phyloP scores from a whole-genome alignment of 2,797 vertebrate species.

The Hemibagrus guttatus region DNA sequence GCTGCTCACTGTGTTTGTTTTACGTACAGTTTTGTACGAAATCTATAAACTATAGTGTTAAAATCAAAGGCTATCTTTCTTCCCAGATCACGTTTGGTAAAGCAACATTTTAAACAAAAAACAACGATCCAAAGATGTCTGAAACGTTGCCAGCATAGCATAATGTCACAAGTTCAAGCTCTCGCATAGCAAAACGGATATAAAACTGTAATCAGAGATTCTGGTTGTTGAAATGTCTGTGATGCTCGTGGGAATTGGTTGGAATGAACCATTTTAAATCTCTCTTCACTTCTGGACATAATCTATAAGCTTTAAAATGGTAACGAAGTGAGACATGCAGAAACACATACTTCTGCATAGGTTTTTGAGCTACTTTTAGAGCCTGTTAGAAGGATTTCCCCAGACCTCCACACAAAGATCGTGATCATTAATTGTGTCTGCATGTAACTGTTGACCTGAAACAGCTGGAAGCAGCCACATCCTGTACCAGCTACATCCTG shows the following conservation, averaged over 20 bases:
- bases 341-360: too few species aligned
- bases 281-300: neutral
- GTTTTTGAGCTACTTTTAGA: neutral
- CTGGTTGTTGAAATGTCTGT: neutral
- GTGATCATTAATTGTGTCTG: neutral
- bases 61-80: neutral
- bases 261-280: neutral
- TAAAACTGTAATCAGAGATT: neutral
- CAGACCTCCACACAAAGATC: neutral
- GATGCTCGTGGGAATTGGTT: neutral
- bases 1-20: neutral
- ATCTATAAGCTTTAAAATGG: neutral
- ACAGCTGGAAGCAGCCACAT: slow-evolving; percentile 32
- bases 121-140: neutral
- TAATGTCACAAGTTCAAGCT: neutral
- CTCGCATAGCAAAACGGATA: neutral
- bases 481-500: slow-evolving; percentile 2
- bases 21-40: neutral
- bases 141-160: neutral
- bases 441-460: slow-evolving; percentile 40
- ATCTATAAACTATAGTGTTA: neutral
- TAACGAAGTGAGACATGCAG: neutral
- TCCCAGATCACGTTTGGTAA: neutral
- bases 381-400: neutral
- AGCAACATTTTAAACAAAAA: neutral